Evolutionary conservation across 92 coral and sea anemone species (phyloP).

Genomic region (Zoanthus solanderi): DNA sequence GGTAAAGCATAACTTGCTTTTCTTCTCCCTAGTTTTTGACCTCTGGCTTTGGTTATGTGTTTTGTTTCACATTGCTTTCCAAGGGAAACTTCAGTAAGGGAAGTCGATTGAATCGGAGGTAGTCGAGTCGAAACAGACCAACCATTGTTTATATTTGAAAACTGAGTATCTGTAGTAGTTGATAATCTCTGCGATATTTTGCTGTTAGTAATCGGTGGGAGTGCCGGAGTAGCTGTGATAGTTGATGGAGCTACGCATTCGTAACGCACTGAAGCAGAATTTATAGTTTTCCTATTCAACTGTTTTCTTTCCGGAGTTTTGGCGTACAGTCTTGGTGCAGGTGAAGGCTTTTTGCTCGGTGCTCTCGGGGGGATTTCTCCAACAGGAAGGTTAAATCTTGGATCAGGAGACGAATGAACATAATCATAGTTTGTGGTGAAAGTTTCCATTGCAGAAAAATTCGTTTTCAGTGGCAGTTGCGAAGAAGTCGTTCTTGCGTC

Average conservation of each 20-base stretch:
- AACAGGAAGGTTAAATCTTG: conserved; percentile 10
- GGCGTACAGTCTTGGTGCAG: conserved; percentile 1
- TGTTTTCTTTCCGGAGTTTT: conserved; percentile 14
- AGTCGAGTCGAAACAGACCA: neutral
- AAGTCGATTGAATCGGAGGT: conserved; percentile 5
- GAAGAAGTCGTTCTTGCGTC: neutral
- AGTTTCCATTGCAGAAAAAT: neutral
- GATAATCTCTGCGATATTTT: neutral
- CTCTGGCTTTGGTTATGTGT: conserved; percentile 1
- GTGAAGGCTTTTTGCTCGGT: neutral
- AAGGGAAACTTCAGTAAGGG: neutral
- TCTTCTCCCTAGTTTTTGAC: neutral
- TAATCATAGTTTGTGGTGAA: neutral
- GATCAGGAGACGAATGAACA: neutral
- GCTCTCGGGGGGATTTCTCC: conserved; percentile 25
- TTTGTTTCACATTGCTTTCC: neutral
- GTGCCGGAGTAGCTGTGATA: neutral
- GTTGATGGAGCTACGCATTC: neutral
- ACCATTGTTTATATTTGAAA: neutral
- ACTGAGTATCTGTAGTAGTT: neutral
- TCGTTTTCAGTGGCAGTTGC: neutral
- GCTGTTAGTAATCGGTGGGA: conserved; percentile 26
- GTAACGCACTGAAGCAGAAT: neutral
- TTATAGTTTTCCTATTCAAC: neutral
- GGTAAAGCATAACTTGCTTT: neutral